Percentiles rank a stretch among this genome's conserved stretches.
phyloP scores from a whole-genome alignment of 1,140 invertebrate genomes.

The Vollenhovia emeryi region DNA sequence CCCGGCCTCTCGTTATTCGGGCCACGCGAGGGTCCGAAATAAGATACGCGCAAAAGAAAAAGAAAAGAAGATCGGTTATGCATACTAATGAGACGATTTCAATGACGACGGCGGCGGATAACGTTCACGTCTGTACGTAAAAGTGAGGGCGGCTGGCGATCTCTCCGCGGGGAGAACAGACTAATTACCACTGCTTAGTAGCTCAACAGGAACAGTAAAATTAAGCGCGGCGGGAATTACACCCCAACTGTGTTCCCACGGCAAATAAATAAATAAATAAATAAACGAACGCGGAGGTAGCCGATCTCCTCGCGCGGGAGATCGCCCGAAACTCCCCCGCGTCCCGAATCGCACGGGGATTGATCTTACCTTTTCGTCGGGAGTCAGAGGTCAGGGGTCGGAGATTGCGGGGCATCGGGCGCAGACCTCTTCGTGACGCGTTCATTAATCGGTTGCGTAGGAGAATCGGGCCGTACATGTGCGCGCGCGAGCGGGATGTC shows the following conservation, averaged over 20 bases:
- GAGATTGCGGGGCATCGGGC: slow-evolving; percentile 1
- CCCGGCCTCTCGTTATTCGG: slow-evolving; percentile 10
- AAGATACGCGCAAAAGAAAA: slow-evolving; percentile 17
- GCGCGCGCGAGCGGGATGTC: slow-evolving; percentile 32
- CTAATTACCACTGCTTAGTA: neutral
- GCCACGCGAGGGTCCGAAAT: neutral
- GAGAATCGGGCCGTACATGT: slow-evolving; percentile 58
- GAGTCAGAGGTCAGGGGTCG: slow-evolving; percentile 1
- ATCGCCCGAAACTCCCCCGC: too few species aligned
- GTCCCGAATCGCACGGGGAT: neutral
- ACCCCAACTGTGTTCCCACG: neutral
- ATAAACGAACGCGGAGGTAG: neutral
- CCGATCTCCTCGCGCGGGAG: too few species aligned
- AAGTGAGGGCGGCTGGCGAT: neutral
- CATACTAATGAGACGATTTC: slow-evolving; percentile 13
- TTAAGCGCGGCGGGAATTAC: neutral
- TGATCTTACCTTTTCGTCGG: neutral
- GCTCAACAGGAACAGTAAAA: neutral
- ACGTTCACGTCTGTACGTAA: neutral
- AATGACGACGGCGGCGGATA: neutral
- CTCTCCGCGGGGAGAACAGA: too few species aligned
- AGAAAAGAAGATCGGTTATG: slow-evolving; percentile 44
- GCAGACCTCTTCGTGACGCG: slow-evolving; percentile 59
- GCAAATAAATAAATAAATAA: neutral
- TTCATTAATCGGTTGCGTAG: slow-evolving; percentile 73